Conservation (phyloP, 1,140 invertebrate species). For the Tribolium madens region DNA sequence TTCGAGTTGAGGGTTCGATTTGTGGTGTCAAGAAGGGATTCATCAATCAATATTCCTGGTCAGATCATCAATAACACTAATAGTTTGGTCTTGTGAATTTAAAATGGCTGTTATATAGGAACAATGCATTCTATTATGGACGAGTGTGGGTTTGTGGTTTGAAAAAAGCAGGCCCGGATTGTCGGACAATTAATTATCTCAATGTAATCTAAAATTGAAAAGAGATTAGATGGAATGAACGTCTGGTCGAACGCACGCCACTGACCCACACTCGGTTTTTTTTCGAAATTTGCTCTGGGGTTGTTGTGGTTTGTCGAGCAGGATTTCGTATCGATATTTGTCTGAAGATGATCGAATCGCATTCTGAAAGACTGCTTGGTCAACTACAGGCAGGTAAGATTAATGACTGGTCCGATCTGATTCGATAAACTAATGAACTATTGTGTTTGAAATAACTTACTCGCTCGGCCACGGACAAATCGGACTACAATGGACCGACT, state of each 20-base stretch:
- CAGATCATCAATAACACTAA: conserved; percentile 54
- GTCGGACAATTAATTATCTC: conserved; percentile 51
- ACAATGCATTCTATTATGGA: conserved; percentile 48
- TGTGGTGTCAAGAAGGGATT: conserved; percentile 46
- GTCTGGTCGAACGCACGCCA: background rate
- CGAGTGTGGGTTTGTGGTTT: conserved; percentile 45
- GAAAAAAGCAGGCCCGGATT: conserved; percentile 44
- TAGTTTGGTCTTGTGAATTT: conserved; percentile 49
- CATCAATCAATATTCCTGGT: conserved; percentile 51
- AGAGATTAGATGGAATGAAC: conserved; percentile 29
- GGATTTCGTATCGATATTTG: background rate
- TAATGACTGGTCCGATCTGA: conserved; percentile 63
- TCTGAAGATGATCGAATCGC: background rate
- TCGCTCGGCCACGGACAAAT: conserved; percentile 56
- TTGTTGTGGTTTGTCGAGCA: background rate
- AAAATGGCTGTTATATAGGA: conserved; percentile 47
- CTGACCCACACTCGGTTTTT: background rate
- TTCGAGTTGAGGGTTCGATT: conserved; percentile 16
- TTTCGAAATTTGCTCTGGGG: background rate
- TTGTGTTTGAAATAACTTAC: conserved; percentile 64
- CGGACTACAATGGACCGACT: conserved; percentile 54
- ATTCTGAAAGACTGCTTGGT: conserved; percentile 34
- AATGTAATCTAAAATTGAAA: conserved; percentile 35
- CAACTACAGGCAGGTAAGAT: conserved; percentile 55
- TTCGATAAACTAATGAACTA: conserved; percentile 65